Conservation (phyloP, 2,113 vertebrate genomes). For the Eretmochelys imbricata region DNA sequence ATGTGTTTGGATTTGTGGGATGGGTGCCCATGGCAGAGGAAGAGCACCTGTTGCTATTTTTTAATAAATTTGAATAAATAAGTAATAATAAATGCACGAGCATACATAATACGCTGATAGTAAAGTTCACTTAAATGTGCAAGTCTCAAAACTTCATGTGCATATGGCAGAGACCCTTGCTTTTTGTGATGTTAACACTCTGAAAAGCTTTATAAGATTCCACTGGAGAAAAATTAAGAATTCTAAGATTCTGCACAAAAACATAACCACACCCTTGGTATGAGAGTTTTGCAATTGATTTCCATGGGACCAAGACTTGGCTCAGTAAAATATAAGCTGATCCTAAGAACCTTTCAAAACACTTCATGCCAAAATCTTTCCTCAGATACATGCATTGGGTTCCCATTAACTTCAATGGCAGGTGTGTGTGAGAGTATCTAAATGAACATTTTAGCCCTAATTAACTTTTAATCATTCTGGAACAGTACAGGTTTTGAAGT, state of each 20-base stretch:
- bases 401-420: not conserved
- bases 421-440: not conserved
- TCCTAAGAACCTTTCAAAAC: not conserved
- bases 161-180: not conserved
- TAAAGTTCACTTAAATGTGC: not conserved
- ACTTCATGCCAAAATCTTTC: not conserved
- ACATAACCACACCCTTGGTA: accelerated
- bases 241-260: not conserved
- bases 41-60: not conserved
- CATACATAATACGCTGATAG: not conserved
- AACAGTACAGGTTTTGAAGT: not conserved
- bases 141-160: not conserved
- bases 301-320: not conserved
- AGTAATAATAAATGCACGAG: not conserved
- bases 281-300: not conserved
- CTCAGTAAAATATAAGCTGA: not conserved
- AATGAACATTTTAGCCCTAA: accelerated
- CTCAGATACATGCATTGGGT: accelerated
- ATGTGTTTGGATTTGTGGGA: accelerated
- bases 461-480: accelerated
- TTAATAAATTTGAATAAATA: not conserved
- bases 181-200: not conserved
- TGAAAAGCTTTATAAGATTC: not conserved
- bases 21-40: not conserved
- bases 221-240: not conserved